Evolutionary conservation across 2,888 invertebrate species (phyloP), one percentile per base, ranked within the genome.

Genomic region (Caradrina clavipalpis): DNA sequence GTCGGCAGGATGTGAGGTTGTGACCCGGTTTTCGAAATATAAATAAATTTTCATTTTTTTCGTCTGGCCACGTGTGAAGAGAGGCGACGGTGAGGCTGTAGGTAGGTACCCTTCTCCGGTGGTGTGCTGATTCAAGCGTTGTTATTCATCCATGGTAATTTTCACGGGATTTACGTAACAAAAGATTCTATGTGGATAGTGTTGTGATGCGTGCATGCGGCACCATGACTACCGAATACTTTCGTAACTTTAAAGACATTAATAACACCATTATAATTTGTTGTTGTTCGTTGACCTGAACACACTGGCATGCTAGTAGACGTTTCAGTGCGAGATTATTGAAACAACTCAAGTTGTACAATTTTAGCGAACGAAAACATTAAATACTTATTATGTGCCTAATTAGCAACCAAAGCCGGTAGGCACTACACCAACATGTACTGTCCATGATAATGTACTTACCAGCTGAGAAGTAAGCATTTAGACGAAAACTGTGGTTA

Each of bases 1-100:
- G 78, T 75, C 76, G 53, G 58, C 57, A 13, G 39, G 55, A 22
- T 35, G 55, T 57, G 47, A 54, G 70, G 31, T 61, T 75, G 78
- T 87, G 86, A 86, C 87, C 87, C 84, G 86, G 83, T 88, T 88
- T 86, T 82, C 74, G 73, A 81, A 87, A 86, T 84, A 78, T 78
- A 81, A 83, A 83, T 83, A 83, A 72, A 78, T 82, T 80, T 75
- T 71, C 76, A 76, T 79, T 80, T 83, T 78, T 26, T 71, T 77
- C 35, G 69, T 69, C 47, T 71, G 67, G 50, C 70, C 83, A 78
- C 78, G 76, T 77, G 82, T 56, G 75, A 62, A 60, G 58, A 55
- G 22, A 19, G 53, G 13, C 54, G 65, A 19, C 55, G 53, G 35
- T 47, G 21, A 51, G 26, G 13, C 51, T 53, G 51, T 35, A 58